Evolutionary conservation across 2,797 vertebrate species (phyloP), one percentile per base, ranked within the genome.

Genomic region (Lateolabrax maculatus): DNA sequence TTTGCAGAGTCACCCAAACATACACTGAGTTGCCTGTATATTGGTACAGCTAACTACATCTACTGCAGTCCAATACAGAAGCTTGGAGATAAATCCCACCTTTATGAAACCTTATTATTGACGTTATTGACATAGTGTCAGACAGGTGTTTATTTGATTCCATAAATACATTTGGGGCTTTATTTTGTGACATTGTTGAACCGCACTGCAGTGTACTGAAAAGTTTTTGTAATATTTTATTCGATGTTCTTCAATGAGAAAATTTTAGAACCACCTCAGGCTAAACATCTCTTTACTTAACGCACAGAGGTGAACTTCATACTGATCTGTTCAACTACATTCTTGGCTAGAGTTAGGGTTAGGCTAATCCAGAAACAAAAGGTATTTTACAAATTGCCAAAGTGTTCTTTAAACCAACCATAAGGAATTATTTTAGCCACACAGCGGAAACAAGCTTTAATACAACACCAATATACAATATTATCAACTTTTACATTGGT

Each of bases 1-100:
- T 78, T 52, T 56, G 63, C 52, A 73, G 39, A 87, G 61, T 88
- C 76, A 77, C 37, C 49, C 13, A 63, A 49, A 79, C 11, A 36
- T 9, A 39, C 13, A 43, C 12, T 58, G 23, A 52, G 44, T 10
- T 44, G 23, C 27, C 52, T 25, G n/a, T 65, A 25, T 60, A 39
- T 13, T 41, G 15, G 15, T 34, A 65, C 63, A 60, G 16, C 44
- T 25, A 49, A 15, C 27, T 49, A 23, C 19, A 56, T 43, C 31
- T 18, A 21, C 19, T 49, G 34, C 29, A 63, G 18, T 64, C 39
- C n/a, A 81, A 15, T 34, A 36, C 6, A 58, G 6, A 11, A 56
- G 25, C 29, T 31, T 53, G 6, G 34, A 29, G 52, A 52, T 37
- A 29, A 58, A 53, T 46, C 18, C 9, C 27, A 53, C 23, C 3